A percentile compares a stretch with the other conserved stretches of the same genome.
Conservation (phyloP, 2,113 vertebrate genomes). For the Vicugna pacos region DNA sequence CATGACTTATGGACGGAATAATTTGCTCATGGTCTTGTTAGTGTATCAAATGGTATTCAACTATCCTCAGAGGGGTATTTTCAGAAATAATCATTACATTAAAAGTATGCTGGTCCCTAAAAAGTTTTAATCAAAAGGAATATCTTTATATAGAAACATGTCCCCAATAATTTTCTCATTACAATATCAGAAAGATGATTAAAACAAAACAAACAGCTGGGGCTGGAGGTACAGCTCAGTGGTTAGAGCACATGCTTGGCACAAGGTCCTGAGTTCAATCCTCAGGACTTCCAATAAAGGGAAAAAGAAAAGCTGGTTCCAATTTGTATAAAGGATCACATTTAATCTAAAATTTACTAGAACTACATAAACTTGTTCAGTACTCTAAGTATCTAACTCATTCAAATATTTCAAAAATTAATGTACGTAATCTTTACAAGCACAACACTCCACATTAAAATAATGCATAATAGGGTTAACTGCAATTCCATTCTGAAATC, state of each 20-base stretch:
- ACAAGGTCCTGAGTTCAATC: too few species aligned
- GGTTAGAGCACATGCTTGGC: too few species aligned
- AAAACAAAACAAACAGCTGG: not conserved
- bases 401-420: not conserved
- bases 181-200: not conserved
- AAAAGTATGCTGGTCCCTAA: not conserved
- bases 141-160: not conserved
- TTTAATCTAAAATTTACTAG: not conserved
- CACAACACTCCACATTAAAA: not conserved
- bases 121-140: not conserved
- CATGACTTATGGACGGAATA: not conserved
- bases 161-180: not conserved
- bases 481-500: not conserved
- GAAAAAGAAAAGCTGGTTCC: not conserved
- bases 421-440: too few species aligned
- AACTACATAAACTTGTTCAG: not conserved
- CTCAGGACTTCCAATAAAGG: too few species aligned
- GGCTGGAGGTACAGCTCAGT: too few species aligned
- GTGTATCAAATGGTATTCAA: not conserved
- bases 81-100: not conserved
- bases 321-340: not conserved
- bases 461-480: too few species aligned
- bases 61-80: not conserved
- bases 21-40: not conserved
- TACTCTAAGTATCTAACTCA: too few species aligned